A percentile compares a stretch with the other conserved stretches of the same genome.
Conservation (phyloP, 2,797 vertebrate genomes). For the Oreortyx pictus region DNA sequence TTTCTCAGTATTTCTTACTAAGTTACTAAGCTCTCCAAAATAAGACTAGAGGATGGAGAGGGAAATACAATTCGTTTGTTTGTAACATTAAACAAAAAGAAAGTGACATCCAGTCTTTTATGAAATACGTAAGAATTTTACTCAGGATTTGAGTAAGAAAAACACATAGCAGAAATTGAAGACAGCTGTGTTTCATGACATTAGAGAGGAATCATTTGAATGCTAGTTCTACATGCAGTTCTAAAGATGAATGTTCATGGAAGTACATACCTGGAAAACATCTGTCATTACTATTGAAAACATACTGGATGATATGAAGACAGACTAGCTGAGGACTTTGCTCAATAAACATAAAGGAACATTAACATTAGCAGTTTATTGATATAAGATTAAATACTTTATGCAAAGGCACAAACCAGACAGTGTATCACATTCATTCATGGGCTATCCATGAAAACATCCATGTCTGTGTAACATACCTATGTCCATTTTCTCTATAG, state of each 20-base stretch:
- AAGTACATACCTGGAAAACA: not conserved
- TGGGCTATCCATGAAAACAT: not conserved
- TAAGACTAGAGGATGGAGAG: not conserved
- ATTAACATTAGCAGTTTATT: not conserved
- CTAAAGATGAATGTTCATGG: no score
- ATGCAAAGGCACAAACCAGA: not conserved
- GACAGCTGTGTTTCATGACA: not conserved
- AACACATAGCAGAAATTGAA: not conserved
- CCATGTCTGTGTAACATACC: not conserved
- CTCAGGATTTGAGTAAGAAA: not conserved
- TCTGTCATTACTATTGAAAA: not conserved
- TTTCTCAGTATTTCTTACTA: not conserved
- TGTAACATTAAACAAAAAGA: not conserved
- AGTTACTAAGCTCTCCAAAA: not conserved
- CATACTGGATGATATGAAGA: not conserved
- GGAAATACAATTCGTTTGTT: not conserved
- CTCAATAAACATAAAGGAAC: not conserved
- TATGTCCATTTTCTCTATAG: not conserved
- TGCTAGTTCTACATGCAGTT: not conserved
- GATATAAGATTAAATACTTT: not conserved
- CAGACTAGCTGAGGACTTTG: not conserved
- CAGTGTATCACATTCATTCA: not conserved
- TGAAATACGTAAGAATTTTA: not conserved
- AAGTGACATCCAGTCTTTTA: not conserved
- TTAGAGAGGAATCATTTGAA: rapidly evolving